Conservation (phyloP, 1,140 invertebrate species). For the Cecropterus lyciades region DNA sequence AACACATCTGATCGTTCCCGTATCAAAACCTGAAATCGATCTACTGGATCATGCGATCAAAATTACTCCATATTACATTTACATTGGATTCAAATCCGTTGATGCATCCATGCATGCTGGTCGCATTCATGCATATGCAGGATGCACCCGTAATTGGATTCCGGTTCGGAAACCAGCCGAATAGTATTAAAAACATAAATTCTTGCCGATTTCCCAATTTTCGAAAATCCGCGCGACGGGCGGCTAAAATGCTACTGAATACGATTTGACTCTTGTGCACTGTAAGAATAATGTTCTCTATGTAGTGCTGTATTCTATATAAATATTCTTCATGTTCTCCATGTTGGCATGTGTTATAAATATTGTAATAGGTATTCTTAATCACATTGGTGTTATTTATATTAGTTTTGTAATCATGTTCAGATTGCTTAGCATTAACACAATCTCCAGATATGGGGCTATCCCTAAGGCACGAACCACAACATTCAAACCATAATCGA, state of each 20-base stretch:
- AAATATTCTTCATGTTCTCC: too few species aligned
- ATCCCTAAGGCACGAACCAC: too few species aligned
- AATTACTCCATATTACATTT: neutral
- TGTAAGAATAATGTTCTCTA: neutral
- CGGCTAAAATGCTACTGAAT: constrained; percentile 13
- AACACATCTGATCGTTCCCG: constrained; percentile 9
- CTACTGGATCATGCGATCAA: neutral
- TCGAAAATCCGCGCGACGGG: constrained; percentile 25
- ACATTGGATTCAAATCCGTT: neutral
- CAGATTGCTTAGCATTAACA: too few species aligned
- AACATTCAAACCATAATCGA: too few species aligned
- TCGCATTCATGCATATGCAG: constrained; percentile 28
- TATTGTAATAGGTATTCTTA: too few species aligned
- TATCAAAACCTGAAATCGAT: constrained; percentile 23
- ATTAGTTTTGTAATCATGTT: too few species aligned
- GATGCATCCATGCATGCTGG: neutral
- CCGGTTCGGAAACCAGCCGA: constrained; percentile 34
- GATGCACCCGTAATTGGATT: constrained; percentile 34
- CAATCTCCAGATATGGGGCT: too few species aligned
- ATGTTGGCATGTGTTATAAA: too few species aligned
- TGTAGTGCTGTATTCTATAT: neutral
- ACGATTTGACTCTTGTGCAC: too few species aligned
- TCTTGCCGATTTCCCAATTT: constrained; percentile 33
- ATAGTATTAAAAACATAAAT: constrained; percentile 39
- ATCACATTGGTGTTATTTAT: too few species aligned